Evolutionary conservation across 2,888 invertebrate species (phyloP).

Genomic region (Tipula unca): DNA sequence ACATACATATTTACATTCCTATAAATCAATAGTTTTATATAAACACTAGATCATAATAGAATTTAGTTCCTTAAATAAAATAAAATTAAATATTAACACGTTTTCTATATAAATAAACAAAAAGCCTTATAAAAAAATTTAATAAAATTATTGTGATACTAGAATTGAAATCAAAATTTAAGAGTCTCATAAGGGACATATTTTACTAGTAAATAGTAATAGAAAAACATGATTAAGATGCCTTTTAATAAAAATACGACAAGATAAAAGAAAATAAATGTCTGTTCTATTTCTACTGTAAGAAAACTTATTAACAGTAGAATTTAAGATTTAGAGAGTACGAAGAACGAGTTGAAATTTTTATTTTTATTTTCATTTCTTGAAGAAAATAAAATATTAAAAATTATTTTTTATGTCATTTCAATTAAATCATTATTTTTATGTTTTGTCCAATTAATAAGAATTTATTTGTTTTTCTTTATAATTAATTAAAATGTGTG

Average conservation of each 20-base stretch:
- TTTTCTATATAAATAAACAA: background rate
- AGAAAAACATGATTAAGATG: background rate
- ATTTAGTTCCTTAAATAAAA: background rate
- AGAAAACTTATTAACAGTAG: background rate
- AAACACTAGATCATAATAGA: background rate
- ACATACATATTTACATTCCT: background rate
- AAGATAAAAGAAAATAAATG: background rate
- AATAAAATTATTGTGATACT: background rate
- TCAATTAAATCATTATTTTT: background rate
- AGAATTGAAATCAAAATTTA: slow-evolving; percentile 14
- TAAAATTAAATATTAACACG: background rate
- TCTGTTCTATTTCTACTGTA: slow-evolving; percentile 2
- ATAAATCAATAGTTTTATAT: background rate
- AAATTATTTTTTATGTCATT: background rate
- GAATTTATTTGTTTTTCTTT: background rate
- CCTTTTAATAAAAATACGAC: background rate
- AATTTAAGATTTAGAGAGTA: background rate
- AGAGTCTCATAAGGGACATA: background rate
- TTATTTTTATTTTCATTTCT: background rate
- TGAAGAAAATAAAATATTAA: background rate
- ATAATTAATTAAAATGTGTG: background rate
- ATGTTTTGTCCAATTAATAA: slow-evolving; percentile 8
- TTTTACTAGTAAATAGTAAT: background rate
- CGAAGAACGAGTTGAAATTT: background rate
- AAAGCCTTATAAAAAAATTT: background rate